Evolutionary conservation across 2,888 invertebrate genomes (phyloP), one percentile per base, ranked within the genome.

Genomic region (Drosophila vallismaia): DNA sequence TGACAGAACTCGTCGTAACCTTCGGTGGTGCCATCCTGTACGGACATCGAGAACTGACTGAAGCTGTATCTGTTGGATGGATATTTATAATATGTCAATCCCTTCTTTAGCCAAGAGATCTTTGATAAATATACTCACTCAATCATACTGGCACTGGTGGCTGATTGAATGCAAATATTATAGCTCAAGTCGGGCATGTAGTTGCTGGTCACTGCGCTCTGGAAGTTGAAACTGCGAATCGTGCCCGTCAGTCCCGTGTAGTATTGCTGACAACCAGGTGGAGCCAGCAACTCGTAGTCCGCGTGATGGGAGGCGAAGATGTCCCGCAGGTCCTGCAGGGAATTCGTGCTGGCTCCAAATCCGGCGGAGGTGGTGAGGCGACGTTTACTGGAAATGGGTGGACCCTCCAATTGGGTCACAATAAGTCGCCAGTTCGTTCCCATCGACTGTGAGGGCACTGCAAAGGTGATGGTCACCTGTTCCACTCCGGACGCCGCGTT

Each of bases 261-360:
- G 91, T 94, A 95, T 77, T 95, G 95, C 14, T 94, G 92, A 52
- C 95, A 95, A 42, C 95, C 95, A 0, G 93, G 92, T 0, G 95
- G 95, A 0, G 95, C 91, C 45, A 91, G 63, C n/a, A 89, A 63
- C 9, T 91, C 87, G 26, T 84, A 76, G 74, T 91, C 91, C 0
- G 76, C 88, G 33, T 82, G 86, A 7, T 83, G 86, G 0, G 86
- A 53, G 19, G 88, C 79, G 33, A 91, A 90, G 3, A 91, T 83
- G 28, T 69, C 77, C 24, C 87, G 87, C 44, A 90, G 63, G 70
- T 90, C 88, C 70, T 85, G 88, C 50, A 91, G 62, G 38, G 83
- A 88, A 26, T 86, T 87, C 0, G 78, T 53, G 51, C 45, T 56
- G 36, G 66, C 75, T 1, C 78, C 71, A 19, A 89, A 66, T 26